Base-by-base conservation (phyloP, 2,888 invertebrate species). In the Marasmarcha lunaedactyla region DNA sequence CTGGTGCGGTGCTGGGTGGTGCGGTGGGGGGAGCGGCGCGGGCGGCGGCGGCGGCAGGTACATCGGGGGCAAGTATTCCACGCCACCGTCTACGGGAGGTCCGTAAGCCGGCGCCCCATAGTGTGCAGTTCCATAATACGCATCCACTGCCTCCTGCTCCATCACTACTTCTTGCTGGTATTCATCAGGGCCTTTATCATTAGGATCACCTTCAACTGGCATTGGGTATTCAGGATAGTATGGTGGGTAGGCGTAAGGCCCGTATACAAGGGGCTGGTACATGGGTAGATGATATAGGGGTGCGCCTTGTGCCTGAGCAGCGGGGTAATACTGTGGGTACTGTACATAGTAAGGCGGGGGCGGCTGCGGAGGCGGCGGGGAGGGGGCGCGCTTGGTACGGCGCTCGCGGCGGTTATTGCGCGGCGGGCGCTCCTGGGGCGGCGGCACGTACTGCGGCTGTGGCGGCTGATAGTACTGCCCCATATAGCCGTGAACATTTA, bases 401-500 rank as follows among this genome's bases (percentile, higher is more conserved):
- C 77, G 59, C 14, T 77, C 76, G 15, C 76, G 68, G 5, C 77
- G 58, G 42, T 67, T 72, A 15, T 63, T 53, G 15, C 73, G 63
- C 1, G 67, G 67, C n/a, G 62, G 56, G 1, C 78, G 64, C 30
- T 76, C 77, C 7, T 63, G 64, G n/a, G 65, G 64, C 20, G 62
- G 68, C 11, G 70, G 72, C 26, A 63, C 67, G 48, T 71, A 76
- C 47, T 74, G 76, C 38, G 68, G 70, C 51, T 74, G 72, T 9
- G 71, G 71, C 11, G 81, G 84, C 42, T 79, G 83, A 54, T 83
- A 84, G 59, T 85, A 85, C 56, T 81, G 76, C 27, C 87, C 87
- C 76, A 87, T 83, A 71, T 85, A 87, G 27, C 88, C 86, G 56
- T 89, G 89, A 49, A 89, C 79, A 65, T 88, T 89, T 2, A 89